Evolutionary conservation across 2,888 invertebrate species (phyloP).

Genomic region (Axea sp.): DNA sequence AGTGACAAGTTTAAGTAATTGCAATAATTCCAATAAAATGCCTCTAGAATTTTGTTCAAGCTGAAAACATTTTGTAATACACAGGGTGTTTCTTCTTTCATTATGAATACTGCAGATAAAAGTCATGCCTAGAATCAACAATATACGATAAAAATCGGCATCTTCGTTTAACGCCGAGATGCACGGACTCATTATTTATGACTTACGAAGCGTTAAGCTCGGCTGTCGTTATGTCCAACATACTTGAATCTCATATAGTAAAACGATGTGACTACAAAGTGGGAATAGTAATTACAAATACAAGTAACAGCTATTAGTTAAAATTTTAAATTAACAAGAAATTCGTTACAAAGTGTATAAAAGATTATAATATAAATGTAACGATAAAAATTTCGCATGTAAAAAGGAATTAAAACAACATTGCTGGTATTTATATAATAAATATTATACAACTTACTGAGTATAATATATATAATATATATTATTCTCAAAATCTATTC

Average conservation of each 20-base stretch:
- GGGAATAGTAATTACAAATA: conserved; percentile 32
- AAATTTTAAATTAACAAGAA: too few species aligned
- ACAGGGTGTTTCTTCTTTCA: conserved; percentile 23
- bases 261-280: conserved; percentile 24
- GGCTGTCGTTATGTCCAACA: conserved; percentile 46
- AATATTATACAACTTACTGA: too few species aligned
- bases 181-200: conserved; percentile 40
- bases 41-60: conserved; percentile 3
- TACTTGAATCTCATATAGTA: conserved; percentile 13
- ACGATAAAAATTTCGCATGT: too few species aligned
- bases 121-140: conserved; percentile 54
- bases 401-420: too few species aligned
- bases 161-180: conserved; percentile 49
- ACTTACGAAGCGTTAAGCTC: conserved; percentile 48
- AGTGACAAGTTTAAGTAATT: conserved; percentile 27
- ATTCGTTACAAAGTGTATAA: too few species aligned
- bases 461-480: too few species aligned
- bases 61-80: conserved; percentile 31
- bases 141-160: conserved; percentile 53
- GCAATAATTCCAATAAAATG: conserved; percentile 19
- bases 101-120: conserved; percentile 38
- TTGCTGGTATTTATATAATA: too few species aligned
- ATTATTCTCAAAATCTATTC: too few species aligned
- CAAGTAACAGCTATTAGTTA: too few species aligned
- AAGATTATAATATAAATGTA: too few species aligned